These are phyloP conservation scores for Madoqua kirkii DNA, from an alignment of 2,113 vertebrate genomes.

Conservation along the genomic window DNA sequence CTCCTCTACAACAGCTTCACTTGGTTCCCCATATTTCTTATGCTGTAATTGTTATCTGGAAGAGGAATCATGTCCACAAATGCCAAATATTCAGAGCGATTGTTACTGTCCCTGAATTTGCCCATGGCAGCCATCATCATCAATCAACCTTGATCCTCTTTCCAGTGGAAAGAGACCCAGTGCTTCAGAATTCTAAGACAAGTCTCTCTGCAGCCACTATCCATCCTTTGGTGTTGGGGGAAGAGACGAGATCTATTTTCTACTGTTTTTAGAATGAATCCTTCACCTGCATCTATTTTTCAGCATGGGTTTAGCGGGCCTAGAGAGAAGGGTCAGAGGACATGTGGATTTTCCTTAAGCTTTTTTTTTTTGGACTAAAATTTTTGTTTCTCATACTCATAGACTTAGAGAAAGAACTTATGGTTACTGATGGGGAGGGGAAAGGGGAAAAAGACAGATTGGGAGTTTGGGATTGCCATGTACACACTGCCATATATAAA, in stretches of 20 bases:
- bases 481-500: neutral
- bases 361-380: neutral
- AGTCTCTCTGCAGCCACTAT: neutral
- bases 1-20: neutral
- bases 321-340: neutral
- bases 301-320: neutral
- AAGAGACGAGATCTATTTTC: neutral
- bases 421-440: neutral
- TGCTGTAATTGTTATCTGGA: neutral
- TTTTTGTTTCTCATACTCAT: neutral
- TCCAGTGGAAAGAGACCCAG: neutral
- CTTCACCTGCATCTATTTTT: neutral
- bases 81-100: neutral
- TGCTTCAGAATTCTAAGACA: neutral
- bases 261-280: neutral
- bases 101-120: neutral
- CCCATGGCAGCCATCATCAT: neutral
- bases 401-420: neutral
- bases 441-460: neutral
- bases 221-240: neutral
- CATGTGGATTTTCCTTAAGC: neutral
- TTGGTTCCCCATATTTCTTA: neutral
- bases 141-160: neutral
- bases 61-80: neutral
- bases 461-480: neutral